Evolutionary conservation across 2,797 vertebrate genomes (phyloP), one percentile per base, ranked within the genome.

Genomic region (Macroramphosus scolopax): DNA sequence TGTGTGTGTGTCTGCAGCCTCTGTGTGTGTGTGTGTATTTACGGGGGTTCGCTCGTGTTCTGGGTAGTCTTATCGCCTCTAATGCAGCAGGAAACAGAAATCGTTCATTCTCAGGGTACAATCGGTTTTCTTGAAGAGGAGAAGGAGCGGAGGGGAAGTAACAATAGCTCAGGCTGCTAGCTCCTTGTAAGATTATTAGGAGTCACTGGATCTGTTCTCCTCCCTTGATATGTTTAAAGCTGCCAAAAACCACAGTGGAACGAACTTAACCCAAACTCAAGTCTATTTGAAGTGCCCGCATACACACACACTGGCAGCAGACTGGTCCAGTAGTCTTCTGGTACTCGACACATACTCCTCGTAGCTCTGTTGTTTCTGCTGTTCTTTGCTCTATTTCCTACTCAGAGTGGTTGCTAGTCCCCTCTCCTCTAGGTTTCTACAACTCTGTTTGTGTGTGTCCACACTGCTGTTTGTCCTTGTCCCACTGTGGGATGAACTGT

Each of bases 201-300:
- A 78, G 92, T 94, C 92, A 93, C 92, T 93, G 92, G 93, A 93
- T 93, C 92, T 63, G 92, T 90, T 83, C 56, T 81, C 63, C 90
- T 93, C 89, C 92, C 89, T 92, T 87, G 88, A 89, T 89, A 82
- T 89, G 84, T 92, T 75, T 89, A 89, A 90, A 92, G 92, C 93
- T 96, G 93, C 94, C 94, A 96, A 96, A 97, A 93, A 96, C 72
- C 74, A 84, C 65, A 74, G 82, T 76, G 75, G 76, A 78, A 67
- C 64, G 57, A 78, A 74, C 36, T 36, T 31, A 71, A 66, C 59
- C 40, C 37, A 75, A 52, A 66, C 61, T n/a, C 49, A 36, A 24
- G 89, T 90, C 68, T 74, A 79, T 89, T 90, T 89, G 88, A 93
- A 95, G 93, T 94, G 93, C 92, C 93, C 93, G 87, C 86, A 85